Evolutionary conservation across 2,113 vertebrate species (phyloP).

Genomic region (Semnornis frantzii): DNA sequence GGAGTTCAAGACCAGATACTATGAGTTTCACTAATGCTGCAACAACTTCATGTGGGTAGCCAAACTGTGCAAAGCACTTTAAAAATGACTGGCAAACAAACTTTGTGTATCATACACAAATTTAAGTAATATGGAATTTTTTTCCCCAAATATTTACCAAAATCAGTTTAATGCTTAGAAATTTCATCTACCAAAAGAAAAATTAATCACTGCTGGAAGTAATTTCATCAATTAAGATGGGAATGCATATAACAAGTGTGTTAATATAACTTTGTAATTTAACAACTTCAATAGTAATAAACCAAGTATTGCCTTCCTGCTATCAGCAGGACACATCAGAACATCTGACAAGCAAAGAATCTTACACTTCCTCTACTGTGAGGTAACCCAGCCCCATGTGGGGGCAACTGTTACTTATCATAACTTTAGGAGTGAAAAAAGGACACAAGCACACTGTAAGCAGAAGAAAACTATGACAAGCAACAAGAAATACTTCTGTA

Average conservation of each 20-base stretch:
- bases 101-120: rapidly evolving
- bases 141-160: background rate
- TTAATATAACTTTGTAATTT: background rate
- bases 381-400: rapidly evolving
- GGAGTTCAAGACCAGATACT: rapidly evolving
- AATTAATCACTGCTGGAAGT: background rate
- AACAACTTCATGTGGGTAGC: rapidly evolving
- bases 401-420: background rate
- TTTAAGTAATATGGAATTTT: rapidly evolving
- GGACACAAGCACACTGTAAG: background rate
- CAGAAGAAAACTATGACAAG: background rate
- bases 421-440: background rate
- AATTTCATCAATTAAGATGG: background rate
- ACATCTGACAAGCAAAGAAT: background rate
- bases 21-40: background rate
- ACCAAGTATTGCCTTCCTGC: background rate
- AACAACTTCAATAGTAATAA: background rate
- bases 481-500: background rate
- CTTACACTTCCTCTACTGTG: background rate
- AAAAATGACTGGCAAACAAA: background rate
- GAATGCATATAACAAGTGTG: background rate
- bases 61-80: background rate
- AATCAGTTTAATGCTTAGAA: background rate
- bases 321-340: background rate
- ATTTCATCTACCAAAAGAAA: background rate